phyloP scores from a whole-genome alignment of 2,888 invertebrate species.

The Chalcosyrphus nemorum region DNA sequence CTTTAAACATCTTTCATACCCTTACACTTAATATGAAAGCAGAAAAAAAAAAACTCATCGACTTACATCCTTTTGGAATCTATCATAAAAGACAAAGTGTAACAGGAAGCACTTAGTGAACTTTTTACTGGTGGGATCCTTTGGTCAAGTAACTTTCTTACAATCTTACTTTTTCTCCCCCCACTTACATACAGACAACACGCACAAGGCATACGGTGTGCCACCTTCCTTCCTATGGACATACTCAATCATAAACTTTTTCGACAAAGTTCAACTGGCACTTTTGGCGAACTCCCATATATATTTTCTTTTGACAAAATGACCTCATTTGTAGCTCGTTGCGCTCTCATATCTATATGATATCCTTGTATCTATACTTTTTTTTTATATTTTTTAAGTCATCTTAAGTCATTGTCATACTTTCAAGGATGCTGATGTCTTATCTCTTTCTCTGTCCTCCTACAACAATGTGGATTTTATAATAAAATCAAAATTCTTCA shows the following conservation, averaged over 20 bases:
- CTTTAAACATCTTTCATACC: background rate
- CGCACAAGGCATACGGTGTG: too few species aligned
- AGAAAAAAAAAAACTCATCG: background rate
- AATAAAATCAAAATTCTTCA: conserved; percentile 72
- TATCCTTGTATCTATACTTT: conserved; percentile 7
- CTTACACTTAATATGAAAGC: background rate
- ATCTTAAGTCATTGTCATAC: conserved; percentile 49
- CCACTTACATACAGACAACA: background rate
- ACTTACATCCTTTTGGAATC: conserved; percentile 12
- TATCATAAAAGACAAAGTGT: conserved; percentile 41
- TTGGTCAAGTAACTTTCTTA: conserved; percentile 47
- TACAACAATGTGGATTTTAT: conserved; percentile 68
- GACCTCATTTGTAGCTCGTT: conserved; percentile 49
- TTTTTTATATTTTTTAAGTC: conserved; percentile 31
- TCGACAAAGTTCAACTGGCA: conserved; percentile 44
- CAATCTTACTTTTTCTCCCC: background rate
- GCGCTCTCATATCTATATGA: background rate
- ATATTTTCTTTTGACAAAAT: conserved; percentile 46
- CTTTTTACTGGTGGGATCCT: conserved; percentile 7
- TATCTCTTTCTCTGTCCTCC: conserved; percentile 16
- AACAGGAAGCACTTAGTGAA: conserved; percentile 49
- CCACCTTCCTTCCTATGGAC: background rate
- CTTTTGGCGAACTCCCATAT: conserved; percentile 15
- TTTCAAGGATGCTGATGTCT: conserved; percentile 27
- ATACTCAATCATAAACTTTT: conserved; percentile 54